Percentiles rank a stretch among this genome's conserved stretches.
Evolutionary conservation across 2,797 vertebrate species (phyloP).

Genomic region (Vultur gryphus): DNA sequence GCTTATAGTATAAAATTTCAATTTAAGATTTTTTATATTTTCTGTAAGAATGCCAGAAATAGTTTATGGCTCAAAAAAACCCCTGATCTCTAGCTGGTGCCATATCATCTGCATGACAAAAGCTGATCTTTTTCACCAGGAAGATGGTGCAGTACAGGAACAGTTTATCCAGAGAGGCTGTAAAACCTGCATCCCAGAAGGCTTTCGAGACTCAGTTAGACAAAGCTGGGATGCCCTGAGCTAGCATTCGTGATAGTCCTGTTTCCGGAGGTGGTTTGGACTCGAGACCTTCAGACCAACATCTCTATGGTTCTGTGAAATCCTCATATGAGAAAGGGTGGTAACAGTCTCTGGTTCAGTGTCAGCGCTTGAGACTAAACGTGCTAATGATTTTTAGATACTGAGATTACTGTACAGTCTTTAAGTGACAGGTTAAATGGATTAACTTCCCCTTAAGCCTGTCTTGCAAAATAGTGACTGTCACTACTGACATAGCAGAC

Average conservation of each 20-base stretch:
- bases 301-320: background rate
- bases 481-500: background rate
- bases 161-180: background rate
- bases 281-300: background rate
- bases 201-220: background rate
- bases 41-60: background rate
- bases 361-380: background rate
- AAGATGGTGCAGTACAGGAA: background rate
- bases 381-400: background rate
- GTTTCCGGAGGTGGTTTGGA: background rate
- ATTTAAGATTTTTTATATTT: background rate
- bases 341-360: background rate
- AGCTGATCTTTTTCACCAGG: background rate
- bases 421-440: background rate
- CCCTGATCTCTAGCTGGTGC: background rate
- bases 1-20: background rate
- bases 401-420: background rate
- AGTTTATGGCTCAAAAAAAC: background rate
- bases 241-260: background rate
- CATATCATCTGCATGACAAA: background rate
- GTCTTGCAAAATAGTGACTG: background rate
- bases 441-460: background rate
- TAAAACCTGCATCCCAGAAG: background rate
- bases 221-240: background rate
- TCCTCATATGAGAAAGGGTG: background rate